A percentile compares a stretch with the other conserved stretches of the same genome.
These are phyloP conservation scores for Aporrectodea caliginosa DNA, from an alignment of 1,140 invertebrate genomes.

Conservation along the genomic window DNA sequence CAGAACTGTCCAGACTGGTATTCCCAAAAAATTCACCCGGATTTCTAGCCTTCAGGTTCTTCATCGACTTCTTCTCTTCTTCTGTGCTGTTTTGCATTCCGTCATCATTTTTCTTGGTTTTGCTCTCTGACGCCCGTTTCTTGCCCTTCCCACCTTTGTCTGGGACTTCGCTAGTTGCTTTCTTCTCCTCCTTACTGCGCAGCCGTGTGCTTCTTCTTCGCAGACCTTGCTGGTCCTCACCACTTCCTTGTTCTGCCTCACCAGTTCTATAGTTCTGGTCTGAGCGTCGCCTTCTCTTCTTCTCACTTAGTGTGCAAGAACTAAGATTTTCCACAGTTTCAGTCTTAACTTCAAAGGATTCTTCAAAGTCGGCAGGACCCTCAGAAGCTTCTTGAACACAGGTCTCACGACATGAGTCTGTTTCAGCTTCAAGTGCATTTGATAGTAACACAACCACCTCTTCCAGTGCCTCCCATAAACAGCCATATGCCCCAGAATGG, in stretches of 20 bases:
- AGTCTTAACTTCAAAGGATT: background rate
- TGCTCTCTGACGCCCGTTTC: background rate
- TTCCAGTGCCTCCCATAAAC: background rate
- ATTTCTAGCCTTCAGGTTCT: no score
- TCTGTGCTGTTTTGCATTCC: background rate
- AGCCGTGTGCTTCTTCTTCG: slow-evolving; percentile 13
- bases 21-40: background rate
- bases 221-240: background rate
- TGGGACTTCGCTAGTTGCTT: background rate
- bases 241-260: background rate
- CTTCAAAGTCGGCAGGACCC: background rate
- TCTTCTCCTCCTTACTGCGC: slow-evolving; percentile 15
- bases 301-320: background rate
- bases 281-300: background rate
- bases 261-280: background rate
- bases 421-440: no score
- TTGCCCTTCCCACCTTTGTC: background rate
- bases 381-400: background rate
- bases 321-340: background rate
- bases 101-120: background rate
- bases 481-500: no score
- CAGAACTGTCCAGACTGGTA: background rate
- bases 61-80: background rate
- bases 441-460: no score
- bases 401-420: no score